Evolutionary conservation across 2,888 invertebrate species (phyloP), one percentile per base, ranked within the genome.

Genomic region (Serrognathus titanus): DNA sequence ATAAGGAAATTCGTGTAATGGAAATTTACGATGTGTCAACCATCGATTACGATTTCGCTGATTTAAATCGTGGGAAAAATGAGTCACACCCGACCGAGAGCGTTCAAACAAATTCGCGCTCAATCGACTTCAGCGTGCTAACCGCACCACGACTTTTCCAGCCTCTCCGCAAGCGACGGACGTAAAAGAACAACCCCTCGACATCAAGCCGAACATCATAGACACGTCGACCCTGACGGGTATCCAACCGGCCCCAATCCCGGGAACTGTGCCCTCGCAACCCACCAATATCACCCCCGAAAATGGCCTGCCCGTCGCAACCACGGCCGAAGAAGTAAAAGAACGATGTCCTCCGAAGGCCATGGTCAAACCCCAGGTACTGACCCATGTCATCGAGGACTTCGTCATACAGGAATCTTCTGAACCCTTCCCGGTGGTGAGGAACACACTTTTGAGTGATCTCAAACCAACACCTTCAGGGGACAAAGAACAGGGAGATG

Each of bases 371-470:
- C 96, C 96, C 0, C 94, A 95, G 73, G 93, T 97, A 6, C 80
- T 97, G 51, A 97, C 97, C 0, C 97, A 97, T 75, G 94, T 97
- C 20, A 97, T 97, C 61, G 97, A 96, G 75, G 97, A 96, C 51
- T 97, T 94, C 76, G 92, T 97, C 6, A 97, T 97, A 65, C 95
- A 96, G 75, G 97, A 97, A 80, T 94, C 92, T 1, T 89, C 88
- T 1, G 93, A 93, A 77, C 94, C 94, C 0, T 94, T 94, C 72
- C 91, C 93, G 55, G 92, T 95, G 50, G 90, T 75, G n/a, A 66
- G 77, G 58, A 75, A 72, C 53, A 73, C 74, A 38, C 64, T 78
- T 41, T 67, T 78, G 59, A 72, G 73, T 10, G 78, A 78, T 62
- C 64, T 76, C 53, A 79, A 79, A 61, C 72, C 74, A 16, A 67